Base-by-base conservation (phyloP, 2,113 vertebrate genomes). In the Sinosuthora webbiana region DNA sequence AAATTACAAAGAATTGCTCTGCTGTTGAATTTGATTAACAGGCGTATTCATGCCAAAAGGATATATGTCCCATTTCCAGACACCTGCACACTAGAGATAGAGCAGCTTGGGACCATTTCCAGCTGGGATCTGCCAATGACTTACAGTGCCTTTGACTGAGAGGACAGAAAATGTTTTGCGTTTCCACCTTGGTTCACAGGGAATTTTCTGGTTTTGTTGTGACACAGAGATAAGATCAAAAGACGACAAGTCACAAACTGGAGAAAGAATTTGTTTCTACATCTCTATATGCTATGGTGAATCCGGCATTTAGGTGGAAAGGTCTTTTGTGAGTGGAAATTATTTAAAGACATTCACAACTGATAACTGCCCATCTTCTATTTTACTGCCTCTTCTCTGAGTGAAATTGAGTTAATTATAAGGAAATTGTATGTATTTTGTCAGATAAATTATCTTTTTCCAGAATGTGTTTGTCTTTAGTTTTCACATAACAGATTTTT, bases 1-100 rank as follows among this genome's bases (percentile, higher is more conserved):
- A 81, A 81, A 91, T 91, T 50, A 37, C 47, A 65, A n/a, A 68
- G 59, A 92, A 67, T 45, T 86, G 50, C 68, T 74, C 44, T 88
- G 53, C 78, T 87, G 39, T 67, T 83, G 53, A 41, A 69, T 84
- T 76, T 97, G 84, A 91, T 88, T 86, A 84, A 44, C 31, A 30
- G 47, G 62, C 9, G 5, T 64, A n/a, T 79, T 71, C n/a, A 21
- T 67, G 71, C 71, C 84, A 57, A 30, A 71, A 81, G 55, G 60
- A 20, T 77, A 17, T 64, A 81, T 85, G 47, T 85, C 56, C 87
- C 88, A 33, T 80, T 68, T 90, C 50, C 81, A 91, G 68, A 59
- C 83, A 90, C 68, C 92, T 96, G 88, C 83, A 85, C 37, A 13
- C 57, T 55, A 35, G 81, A 95, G 94, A 95, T 33, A 83, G 80